Evolutionary conservation across 2,113 vertebrate genomes (phyloP).

Genomic region (Daubentonia madagascariensis): DNA sequence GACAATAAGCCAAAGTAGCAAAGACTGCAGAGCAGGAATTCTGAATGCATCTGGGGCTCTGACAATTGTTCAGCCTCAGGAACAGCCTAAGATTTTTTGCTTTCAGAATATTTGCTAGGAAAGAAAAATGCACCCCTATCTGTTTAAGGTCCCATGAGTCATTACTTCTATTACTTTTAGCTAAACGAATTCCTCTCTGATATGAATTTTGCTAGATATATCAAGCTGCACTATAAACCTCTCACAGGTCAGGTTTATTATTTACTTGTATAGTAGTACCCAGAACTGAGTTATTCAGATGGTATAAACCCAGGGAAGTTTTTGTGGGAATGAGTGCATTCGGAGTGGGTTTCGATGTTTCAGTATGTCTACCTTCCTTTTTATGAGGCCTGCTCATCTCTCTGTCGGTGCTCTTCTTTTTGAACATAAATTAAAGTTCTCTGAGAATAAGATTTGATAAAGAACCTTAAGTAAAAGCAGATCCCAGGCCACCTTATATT

Average conservation of each 20-base stretch:
- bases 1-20: neutral
- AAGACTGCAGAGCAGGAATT: neutral
- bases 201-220: neutral
- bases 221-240: neutral
- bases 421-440: conserved; percentile 23
- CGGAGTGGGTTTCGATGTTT: neutral
- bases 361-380: neutral
- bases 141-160: neutral
- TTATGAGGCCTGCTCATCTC: neutral
- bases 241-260: neutral
- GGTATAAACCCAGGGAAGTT: neutral
- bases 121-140: neutral
- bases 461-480: conserved; percentile 40
- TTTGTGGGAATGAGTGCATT: neutral
- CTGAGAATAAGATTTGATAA: neutral
- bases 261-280: neutral
- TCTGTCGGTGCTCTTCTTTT: neutral
- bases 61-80: neutral
- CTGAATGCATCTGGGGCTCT: neutral
- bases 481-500: neutral
- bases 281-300: neutral
- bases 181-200: neutral
- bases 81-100: too few relatives aligned
- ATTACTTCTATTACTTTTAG: neutral
- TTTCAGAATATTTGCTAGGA: neutral